A percentile compares a stretch with the other conserved stretches of the same genome.
Conservation (phyloP, 2,113 vertebrate genomes). For the Cyphomyrus discorhynchus region DNA sequence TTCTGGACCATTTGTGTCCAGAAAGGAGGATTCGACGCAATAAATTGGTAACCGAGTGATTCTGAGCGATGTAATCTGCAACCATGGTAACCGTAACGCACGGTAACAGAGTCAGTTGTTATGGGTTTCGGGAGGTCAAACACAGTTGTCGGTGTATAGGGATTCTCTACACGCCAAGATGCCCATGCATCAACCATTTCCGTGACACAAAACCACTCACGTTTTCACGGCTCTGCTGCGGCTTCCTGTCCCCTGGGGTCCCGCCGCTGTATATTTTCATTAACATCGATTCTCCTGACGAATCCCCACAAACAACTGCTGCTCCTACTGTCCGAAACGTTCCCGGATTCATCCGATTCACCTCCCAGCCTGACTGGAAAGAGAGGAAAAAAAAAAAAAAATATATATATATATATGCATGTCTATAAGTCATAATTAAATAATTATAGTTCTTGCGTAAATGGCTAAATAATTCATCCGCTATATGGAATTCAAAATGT, state of each 20-base stretch:
- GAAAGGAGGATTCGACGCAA: constrained; percentile 1
- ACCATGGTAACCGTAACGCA: neutral
- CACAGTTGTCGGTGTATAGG: neutral
- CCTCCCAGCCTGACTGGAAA: constrained; percentile 48
- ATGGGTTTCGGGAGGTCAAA: neutral
- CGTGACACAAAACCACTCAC: neutral
- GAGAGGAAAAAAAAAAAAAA: constrained; percentile 36
- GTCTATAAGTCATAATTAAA: constrained; percentile 36
- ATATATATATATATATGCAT: neutral
- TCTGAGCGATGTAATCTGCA: neutral
- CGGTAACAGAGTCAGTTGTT: neutral
- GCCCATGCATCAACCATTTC: neutral
- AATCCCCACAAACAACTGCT: constrained; percentile 45
- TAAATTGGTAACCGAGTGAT: neutral
- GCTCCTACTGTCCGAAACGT: constrained; percentile 51
- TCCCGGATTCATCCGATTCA: constrained; percentile 49
- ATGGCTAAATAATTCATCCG: constrained; percentile 63
- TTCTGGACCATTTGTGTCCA: neutral
- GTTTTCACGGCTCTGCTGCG: neutral
- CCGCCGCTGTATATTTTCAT: constrained; percentile 33
- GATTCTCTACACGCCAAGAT: neutral
- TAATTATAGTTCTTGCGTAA: constrained; percentile 53
- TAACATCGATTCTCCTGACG: constrained; percentile 50
- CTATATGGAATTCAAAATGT: constrained; percentile 54
- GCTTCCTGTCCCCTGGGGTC: neutral